phyloP scores from a whole-genome alignment of 1,140 invertebrate species.

The Lordiphosa collinella region DNA sequence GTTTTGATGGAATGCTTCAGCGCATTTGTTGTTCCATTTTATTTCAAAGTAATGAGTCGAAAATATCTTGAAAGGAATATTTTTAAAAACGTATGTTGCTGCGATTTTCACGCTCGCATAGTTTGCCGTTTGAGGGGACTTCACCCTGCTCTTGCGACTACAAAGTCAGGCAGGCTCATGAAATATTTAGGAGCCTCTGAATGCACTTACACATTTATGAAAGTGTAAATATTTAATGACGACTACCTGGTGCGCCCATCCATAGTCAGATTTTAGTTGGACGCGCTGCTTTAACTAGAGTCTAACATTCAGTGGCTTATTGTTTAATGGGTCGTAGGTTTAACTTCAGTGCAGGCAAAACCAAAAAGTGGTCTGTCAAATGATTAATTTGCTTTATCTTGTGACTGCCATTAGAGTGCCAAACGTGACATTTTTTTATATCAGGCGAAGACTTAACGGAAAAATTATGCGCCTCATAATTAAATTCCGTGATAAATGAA shows the following conservation, averaged over 20 bases:
- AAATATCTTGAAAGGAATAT: background rate
- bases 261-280: conserved; percentile 30
- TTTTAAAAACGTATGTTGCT: conserved; percentile 28
- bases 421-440: conserved; percentile 27
- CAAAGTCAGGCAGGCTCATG: conserved; percentile 47
- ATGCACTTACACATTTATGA: conserved; percentile 76
- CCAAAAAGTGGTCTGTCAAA: conserved; percentile 1
- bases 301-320: conserved; percentile 4
- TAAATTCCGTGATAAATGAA: conserved; percentile 57
- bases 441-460: conserved; percentile 28
- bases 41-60: background rate
- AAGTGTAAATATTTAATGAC: conserved; percentile 76
- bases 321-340: background rate
- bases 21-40: background rate
- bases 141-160: conserved; percentile 12
- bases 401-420: conserved; percentile 6
- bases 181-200: conserved; percentile 70
- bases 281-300: background rate
- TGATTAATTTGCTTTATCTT: conserved; percentile 48
- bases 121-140: conserved; percentile 24
- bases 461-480: conserved; percentile 52
- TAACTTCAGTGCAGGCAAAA: background rate
- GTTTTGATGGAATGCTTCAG: conserved; percentile 3
- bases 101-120: conserved; percentile 69
- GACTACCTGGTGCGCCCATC: conserved; percentile 31